A percentile compares a stretch with the other conserved stretches of the same genome.
Evolutionary conservation across 2,797 vertebrate species (phyloP).

Genomic region (Varecia variegata): DNA sequence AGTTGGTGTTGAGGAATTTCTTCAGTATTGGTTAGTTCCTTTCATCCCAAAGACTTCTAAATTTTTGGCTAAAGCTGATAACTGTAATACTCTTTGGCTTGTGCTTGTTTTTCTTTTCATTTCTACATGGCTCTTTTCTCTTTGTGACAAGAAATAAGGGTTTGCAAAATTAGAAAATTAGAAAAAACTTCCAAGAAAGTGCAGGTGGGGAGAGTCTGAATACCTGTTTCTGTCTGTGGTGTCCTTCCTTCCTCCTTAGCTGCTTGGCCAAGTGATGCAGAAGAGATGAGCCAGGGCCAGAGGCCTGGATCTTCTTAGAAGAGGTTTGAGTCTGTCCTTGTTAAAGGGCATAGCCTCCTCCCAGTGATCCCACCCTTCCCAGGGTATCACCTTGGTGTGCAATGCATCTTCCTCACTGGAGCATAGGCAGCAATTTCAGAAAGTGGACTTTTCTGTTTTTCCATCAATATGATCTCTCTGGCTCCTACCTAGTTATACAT

Average conservation of each 20-base stretch:
- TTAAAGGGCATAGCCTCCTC: background rate
- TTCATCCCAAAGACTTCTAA: background rate
- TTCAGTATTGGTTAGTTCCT: background rate
- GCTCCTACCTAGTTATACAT: background rate
- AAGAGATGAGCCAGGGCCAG: background rate
- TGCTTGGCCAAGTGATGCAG: background rate
- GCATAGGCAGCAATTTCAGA: background rate
- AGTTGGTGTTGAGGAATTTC: constrained; percentile 76
- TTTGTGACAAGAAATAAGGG: background rate
- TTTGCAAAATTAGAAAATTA: constrained; percentile 2
- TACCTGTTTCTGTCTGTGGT: background rate
- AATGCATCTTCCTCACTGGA: background rate
- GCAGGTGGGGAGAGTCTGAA: background rate
- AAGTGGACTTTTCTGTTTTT: background rate
- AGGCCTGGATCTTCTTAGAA: background rate
- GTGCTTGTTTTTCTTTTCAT: background rate
- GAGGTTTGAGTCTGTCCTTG: background rate
- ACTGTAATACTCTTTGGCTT: background rate
- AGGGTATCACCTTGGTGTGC: background rate
- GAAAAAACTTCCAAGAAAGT: background rate
- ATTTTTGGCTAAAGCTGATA: background rate
- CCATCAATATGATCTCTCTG: background rate
- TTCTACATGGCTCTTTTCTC: background rate
- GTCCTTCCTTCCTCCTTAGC: background rate
- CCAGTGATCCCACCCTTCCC: background rate